A percentile compares a stretch with the other conserved stretches of the same genome.
Evolutionary conservation across 2,113 vertebrate species (phyloP).

Genomic region (Penelope pileata): DNA sequence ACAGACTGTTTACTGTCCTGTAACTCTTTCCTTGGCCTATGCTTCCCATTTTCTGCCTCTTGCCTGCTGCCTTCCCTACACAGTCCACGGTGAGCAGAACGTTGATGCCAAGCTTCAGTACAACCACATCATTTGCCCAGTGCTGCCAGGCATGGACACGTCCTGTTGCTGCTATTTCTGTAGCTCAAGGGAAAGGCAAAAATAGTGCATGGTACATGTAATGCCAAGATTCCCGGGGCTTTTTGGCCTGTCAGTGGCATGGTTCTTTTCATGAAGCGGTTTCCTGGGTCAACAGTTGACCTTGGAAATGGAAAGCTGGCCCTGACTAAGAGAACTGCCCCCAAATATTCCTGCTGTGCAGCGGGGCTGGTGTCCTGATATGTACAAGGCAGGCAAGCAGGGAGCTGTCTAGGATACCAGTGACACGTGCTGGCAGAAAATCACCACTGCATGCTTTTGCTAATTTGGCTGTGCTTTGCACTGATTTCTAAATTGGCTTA

Average conservation of each 20-base stretch:
- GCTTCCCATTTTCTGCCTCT: neutral
- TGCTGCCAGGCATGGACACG: constrained; percentile 7
- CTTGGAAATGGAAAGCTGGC: constrained; percentile 61
- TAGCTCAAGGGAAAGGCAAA: constrained; percentile 42
- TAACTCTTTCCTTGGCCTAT: neutral
- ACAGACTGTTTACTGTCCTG: neutral
- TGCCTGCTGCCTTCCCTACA: neutral
- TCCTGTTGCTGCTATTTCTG: constrained; percentile 51
- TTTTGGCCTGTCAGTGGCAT: constrained; percentile 47
- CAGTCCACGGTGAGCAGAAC: neutral
- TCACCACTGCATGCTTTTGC: constrained; percentile 31
- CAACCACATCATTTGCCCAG: neutral
- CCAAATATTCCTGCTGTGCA: constrained; percentile 31
- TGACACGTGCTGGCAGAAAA: constrained; percentile 69
- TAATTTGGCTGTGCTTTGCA: neutral
- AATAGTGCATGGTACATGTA: constrained; percentile 26
- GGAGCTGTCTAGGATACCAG: constrained; percentile 57
- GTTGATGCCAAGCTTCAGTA: neutral
- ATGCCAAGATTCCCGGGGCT: constrained; percentile 55
- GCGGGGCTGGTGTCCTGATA: constrained; percentile 23
- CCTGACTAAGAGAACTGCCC: constrained; percentile 11
- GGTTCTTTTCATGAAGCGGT: constrained; percentile 39
- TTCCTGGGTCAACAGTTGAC: constrained; percentile 62
- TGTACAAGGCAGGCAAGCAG: neutral
- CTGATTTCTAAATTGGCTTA: neutral